These are phyloP conservation scores for Chaenogobius annularis DNA, from an alignment of 2,113 vertebrate genomes.

Conservation along the genomic window DNA sequence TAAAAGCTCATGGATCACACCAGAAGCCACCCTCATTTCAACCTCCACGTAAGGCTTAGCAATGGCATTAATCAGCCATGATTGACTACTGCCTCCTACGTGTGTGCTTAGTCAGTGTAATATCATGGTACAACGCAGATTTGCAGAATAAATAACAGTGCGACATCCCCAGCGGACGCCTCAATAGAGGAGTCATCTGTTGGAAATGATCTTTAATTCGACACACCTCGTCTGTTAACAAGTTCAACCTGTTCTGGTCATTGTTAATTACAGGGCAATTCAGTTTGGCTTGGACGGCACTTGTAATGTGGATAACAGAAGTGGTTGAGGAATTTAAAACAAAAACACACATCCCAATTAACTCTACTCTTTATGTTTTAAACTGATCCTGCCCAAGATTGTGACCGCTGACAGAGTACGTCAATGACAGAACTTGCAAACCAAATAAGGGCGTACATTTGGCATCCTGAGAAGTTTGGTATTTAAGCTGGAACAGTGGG, in stretches of 20 bases:
- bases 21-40: slow-evolving; percentile 32
- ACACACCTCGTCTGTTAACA: slow-evolving; percentile 49
- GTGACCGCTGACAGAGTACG: neutral
- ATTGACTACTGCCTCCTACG: slow-evolving; percentile 55
- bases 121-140: slow-evolving; percentile 23
- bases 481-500: neutral
- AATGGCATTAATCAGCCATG: slow-evolving; percentile 49
- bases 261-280: slow-evolving; percentile 42
- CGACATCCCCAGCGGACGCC: neutral
- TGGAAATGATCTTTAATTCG: slow-evolving; percentile 38
- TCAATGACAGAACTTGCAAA: no score
- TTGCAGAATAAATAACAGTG: slow-evolving; percentile 19
- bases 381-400: neutral
- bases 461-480: neutral
- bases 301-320: slow-evolving; percentile 34
- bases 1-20: slow-evolving; percentile 33
- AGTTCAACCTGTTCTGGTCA: slow-evolving; percentile 51
- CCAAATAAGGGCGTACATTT: neutral
- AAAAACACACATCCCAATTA: neutral
- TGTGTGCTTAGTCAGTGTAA: slow-evolving; percentile 34
- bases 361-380: neutral
- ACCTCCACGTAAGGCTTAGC: slow-evolving; percentile 40
- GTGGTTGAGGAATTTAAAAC: neutral
- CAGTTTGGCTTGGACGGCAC: slow-evolving; percentile 36
- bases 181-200: slow-evolving; percentile 10